These are phyloP conservation scores for Scaptomyza flava DNA, from an alignment of 2,888 invertebrate genomes.

Conservation along the genomic window DNA sequence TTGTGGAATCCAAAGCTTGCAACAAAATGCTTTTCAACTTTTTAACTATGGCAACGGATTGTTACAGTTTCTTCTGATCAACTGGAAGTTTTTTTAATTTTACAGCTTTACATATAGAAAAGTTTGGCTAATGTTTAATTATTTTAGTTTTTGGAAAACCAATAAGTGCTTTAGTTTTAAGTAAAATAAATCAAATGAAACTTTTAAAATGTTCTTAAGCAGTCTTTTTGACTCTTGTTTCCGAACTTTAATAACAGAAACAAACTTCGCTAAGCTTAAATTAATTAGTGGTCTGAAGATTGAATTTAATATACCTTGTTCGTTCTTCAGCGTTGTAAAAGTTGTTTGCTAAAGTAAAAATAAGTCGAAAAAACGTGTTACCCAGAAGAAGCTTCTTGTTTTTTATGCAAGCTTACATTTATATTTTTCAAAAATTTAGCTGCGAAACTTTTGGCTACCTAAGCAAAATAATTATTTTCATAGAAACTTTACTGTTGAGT, in stretches of 20 bases:
- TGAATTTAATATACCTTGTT: conserved; percentile 13
- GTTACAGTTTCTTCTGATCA: too few species aligned
- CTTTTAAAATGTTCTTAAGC: background rate
- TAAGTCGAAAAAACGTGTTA: background rate
- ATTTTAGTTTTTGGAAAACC: too few species aligned
- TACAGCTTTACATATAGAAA: too few species aligned
- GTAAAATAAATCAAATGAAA: background rate
- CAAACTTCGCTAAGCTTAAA: conserved; percentile 3
- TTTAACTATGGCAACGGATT: background rate
- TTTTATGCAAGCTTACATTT: background rate
- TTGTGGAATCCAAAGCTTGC: conserved; percentile 4
- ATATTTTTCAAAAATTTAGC: background rate
- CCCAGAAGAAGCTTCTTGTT: background rate
- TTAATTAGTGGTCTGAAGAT: background rate
- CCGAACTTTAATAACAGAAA: background rate
- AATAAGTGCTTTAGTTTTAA: background rate
- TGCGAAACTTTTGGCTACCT: background rate
- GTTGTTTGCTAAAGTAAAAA: background rate
- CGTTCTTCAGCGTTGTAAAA: background rate
- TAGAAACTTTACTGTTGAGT: too few species aligned
- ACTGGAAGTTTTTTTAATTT: too few species aligned
- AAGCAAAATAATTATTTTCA: background rate
- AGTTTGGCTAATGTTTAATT: too few species aligned
- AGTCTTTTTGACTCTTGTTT: background rate
- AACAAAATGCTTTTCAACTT: background rate